Base-by-base conservation (phyloP, 2,113 vertebrate species). In the Mola mola region DNA sequence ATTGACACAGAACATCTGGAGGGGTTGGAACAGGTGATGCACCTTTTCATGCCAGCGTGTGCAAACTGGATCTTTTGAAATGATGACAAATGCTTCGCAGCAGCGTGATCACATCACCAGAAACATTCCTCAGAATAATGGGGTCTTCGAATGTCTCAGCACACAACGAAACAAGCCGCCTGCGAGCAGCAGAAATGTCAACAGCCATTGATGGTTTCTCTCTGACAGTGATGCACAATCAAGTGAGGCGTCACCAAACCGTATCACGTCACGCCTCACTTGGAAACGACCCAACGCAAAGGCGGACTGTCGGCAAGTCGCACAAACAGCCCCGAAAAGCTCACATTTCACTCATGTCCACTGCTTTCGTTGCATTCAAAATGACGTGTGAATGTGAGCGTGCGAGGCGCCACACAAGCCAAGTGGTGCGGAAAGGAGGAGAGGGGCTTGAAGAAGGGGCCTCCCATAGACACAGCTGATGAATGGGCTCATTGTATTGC, bases 401-500 rank as follows among this genome's bases (percentile, higher is more conserved):
- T 4, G 47, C 3, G 16, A 59, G 49, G 52, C 44, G 48, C 43
- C 47, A 41, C 34, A 49, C 20, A 6, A 76, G 46, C 49, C 42
- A 74, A 83, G 71, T 49, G 53, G 26, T 53, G 51, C 58, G 41
- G 68, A 73, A 52, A 66, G 48, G 12, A 57, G 50, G 51, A 51
- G 29, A 41, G 34, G 55, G 43, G 61, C 33, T 74, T 59, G 42
- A 56, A 60, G 57, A 25, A 52, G 57, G 79, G 77, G 68, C 70
- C 61, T 61, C 59, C 49, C 37, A 66, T 67, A 66, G 61, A 76
- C 33, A 37, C 52, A 59, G 64, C 78, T 75, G 57, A 83, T 78
- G 79, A 88, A 88, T 58, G 85, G 79, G n/a, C 57, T 71, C 75
- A 77, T 84, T 88, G 83, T 85, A 28, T 64, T 62, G 17, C 22